phyloP scores from a whole-genome alignment of 2,113 vertebrate genomes.

The Rhinoderma darwinii region DNA sequence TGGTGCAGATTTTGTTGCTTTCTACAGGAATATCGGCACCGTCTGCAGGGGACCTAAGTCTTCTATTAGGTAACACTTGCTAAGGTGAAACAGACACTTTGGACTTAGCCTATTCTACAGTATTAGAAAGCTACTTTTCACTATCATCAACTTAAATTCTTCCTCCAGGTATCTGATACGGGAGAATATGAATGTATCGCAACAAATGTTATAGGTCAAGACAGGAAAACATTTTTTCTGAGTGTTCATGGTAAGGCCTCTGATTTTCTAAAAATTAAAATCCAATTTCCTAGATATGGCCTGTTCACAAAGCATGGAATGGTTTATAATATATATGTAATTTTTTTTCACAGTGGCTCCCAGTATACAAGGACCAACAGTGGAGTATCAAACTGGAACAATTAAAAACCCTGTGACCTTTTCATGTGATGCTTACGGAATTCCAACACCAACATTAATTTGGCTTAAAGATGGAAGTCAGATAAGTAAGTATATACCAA shows the following conservation, averaged over 20 bases:
- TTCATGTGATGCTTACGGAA: slow-evolving; percentile 88
- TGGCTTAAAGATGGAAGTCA: slow-evolving; percentile 90
- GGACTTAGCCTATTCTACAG: background rate
- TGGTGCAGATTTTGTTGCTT: too few species aligned
- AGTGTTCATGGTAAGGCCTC: slow-evolving; percentile 86
- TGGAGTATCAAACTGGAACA: slow-evolving; percentile 80
- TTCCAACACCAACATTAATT: slow-evolving; percentile 84
- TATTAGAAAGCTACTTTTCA: background rate
- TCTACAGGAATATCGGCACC: too few species aligned
- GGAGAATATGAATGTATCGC: slow-evolving; percentile 96
- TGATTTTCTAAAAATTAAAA: background rate
- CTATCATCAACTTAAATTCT: background rate
- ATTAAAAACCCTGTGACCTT: slow-evolving; percentile 86
- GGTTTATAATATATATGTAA: background rate
- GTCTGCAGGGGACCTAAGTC: too few species aligned
- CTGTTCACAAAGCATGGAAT: background rate
- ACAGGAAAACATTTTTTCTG: slow-evolving; percentile 95
- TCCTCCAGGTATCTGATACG: slow-evolving; percentile 89
- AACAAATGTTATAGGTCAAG: slow-evolving; percentile 89
- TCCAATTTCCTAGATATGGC: background rate
- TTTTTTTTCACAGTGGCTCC: slow-evolving; percentile 82
- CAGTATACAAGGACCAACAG: slow-evolving; percentile 82
- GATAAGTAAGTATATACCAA: slow-evolving; percentile 76
- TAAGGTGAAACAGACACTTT: background rate
- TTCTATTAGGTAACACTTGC: background rate